Evolutionary conservation across 2,113 vertebrate genomes (phyloP).

Genomic region (Noturus placidus): DNA sequence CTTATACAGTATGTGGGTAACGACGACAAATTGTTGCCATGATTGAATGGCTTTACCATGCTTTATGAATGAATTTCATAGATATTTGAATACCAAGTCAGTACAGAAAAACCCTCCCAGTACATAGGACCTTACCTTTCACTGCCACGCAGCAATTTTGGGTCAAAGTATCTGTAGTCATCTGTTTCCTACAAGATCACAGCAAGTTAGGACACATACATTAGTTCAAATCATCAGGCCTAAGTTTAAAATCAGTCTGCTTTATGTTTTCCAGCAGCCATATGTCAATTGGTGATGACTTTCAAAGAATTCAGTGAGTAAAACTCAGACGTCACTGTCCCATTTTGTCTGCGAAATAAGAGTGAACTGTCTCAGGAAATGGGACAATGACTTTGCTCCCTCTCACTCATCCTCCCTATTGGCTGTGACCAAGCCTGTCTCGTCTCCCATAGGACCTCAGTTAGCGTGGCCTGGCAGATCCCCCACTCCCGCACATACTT

Average conservation of each 20-base stretch:
- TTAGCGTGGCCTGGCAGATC: conserved; percentile 39
- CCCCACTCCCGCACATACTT: conserved; percentile 41
- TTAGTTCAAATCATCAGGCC: conserved; percentile 20
- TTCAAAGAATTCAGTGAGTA: background rate
- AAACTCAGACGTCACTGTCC: conserved; percentile 17
- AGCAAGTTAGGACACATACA: conserved; percentile 13
- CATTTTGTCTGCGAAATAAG: conserved; percentile 22
- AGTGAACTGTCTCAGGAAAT: conserved; percentile 35
- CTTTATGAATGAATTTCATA: conserved; percentile 26
- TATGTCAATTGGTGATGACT: conserved; percentile 15
- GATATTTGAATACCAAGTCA: conserved; percentile 19
- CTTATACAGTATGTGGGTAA: conserved; percentile 11
- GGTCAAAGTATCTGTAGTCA: conserved; percentile 97
- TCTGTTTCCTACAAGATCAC: conserved; percentile 86
- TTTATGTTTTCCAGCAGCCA: conserved; percentile 30
- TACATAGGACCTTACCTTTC: conserved; percentile 80
- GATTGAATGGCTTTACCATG: conserved; percentile 30
- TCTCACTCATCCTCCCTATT: conserved; percentile 43
- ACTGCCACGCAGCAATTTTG: conserved; percentile 94
- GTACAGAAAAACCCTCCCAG: background rate
- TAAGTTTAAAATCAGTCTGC: conserved; percentile 24
- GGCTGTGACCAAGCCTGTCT: conserved; percentile 35
- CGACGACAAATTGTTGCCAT: conserved; percentile 16
- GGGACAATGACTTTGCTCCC: conserved; percentile 33
- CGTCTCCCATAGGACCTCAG: conserved; percentile 32